Conservation (phyloP, 2,797 vertebrate species). For the Melanotaenia maccullochi region DNA sequence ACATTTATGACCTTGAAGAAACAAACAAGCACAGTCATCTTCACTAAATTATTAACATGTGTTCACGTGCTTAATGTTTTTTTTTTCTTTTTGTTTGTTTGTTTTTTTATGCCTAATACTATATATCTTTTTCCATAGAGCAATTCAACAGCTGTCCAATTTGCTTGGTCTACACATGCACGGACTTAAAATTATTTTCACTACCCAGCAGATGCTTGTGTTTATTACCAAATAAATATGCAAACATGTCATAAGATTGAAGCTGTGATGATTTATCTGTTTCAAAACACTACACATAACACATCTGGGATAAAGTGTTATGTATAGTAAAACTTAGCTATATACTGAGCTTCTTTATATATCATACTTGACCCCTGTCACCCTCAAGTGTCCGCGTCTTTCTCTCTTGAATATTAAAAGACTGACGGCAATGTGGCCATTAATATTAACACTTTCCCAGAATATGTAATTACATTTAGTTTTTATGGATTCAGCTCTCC, state of each 20-base stretch:
- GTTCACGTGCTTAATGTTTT: background rate
- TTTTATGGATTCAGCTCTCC: slow-evolving; percentile 56
- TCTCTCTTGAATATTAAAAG: slow-evolving; percentile 66
- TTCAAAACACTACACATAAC: slow-evolving; percentile 15
- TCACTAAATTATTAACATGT: background rate
- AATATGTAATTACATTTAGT: slow-evolving; percentile 67
- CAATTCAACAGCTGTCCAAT: background rate
- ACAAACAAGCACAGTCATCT: background rate
- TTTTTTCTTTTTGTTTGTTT: background rate
- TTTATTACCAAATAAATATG: slow-evolving; percentile 6
- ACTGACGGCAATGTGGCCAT: slow-evolving; percentile 64
- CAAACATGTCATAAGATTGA: slow-evolving; percentile 12
- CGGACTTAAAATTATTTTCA: background rate
- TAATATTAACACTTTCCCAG: slow-evolving; percentile 70
- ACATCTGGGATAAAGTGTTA: slow-evolving; percentile 23
- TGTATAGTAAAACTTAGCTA: slow-evolving; percentile 23
- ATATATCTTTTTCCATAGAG: too few species aligned
- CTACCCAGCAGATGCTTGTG: slow-evolving; percentile 7
- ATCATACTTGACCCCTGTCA: slow-evolving; percentile 60
- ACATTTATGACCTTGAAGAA: background rate
- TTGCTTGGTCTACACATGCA: background rate
- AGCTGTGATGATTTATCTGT: slow-evolving; percentile 12
- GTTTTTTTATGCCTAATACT: background rate
- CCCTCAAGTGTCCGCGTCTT: slow-evolving; percentile 38
- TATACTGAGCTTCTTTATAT: slow-evolving; percentile 41